Evolutionary conservation across 2,888 invertebrate genomes (phyloP).

Genomic region (Hirtodrosophila histrioides): DNA sequence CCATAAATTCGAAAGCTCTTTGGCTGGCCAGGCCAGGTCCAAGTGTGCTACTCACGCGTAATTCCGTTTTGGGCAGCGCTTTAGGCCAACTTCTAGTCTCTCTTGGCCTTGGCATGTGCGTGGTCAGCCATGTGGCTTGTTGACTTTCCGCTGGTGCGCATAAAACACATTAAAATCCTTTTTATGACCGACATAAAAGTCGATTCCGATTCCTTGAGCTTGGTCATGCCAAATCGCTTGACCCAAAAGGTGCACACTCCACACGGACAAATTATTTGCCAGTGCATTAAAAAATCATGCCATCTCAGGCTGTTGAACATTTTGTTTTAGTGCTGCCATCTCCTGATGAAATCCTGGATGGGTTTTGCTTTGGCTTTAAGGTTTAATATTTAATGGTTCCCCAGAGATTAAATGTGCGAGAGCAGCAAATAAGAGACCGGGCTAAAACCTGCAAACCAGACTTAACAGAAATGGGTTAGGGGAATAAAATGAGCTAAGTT

Average conservation of each 20-base stretch:
- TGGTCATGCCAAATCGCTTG: slow-evolving; percentile 47
- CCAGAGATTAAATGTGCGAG: slow-evolving; percentile 4
- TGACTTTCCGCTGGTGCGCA: slow-evolving; percentile 48
- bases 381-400: slow-evolving; percentile 22
- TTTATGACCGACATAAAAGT: slow-evolving; percentile 71
- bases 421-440: not conserved
- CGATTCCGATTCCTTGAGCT: slow-evolving; percentile 56
- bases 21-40: slow-evolving; percentile 12
- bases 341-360: not conserved
- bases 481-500: not conserved
- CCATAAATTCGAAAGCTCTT: slow-evolving; percentile 28
- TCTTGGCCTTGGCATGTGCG: slow-evolving; percentile 20
- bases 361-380: slow-evolving; percentile 7
- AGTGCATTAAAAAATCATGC: slow-evolving; percentile 62
- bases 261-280: slow-evolving; percentile 30
- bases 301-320: slow-evolving; percentile 23
- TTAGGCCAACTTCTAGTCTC: slow-evolving; percentile 20
- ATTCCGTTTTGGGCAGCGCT: slow-evolving; percentile 42
- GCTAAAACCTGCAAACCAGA: not conserved
- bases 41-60: slow-evolving; percentile 50
- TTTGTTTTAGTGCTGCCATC: slow-evolving; percentile 4
- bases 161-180: slow-evolving; percentile 74
- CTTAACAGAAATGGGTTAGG: not conserved
- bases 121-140: slow-evolving; percentile 37
- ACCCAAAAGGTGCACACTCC: slow-evolving; percentile 51